Percentiles rank a stretch among this genome's conserved stretches.
Evolutionary conservation across 2,888 invertebrate species (phyloP).

Genomic region (Ochropacha duplaris): DNA sequence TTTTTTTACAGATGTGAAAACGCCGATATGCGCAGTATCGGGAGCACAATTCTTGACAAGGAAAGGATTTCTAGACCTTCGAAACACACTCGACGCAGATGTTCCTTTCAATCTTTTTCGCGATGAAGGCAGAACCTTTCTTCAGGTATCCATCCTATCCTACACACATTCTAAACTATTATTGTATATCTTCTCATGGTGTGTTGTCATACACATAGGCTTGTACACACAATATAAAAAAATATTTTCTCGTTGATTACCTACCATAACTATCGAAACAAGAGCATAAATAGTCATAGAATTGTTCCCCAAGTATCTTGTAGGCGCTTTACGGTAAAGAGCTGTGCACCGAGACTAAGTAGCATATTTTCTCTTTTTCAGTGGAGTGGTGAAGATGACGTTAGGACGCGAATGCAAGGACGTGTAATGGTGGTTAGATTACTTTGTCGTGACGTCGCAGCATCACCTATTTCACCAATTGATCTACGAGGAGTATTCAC

Average conservation of each 20-base stretch:
- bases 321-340: not conserved
- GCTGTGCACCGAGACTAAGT: constrained; percentile 4
- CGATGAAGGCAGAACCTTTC: constrained; percentile 91
- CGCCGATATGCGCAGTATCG: constrained; percentile 93
- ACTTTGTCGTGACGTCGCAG: constrained; percentile 88
- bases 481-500: constrained; percentile 87
- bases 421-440: constrained; percentile 91
- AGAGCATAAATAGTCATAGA: no score
- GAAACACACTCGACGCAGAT: constrained; percentile 89
- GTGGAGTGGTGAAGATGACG: constrained; percentile 93
- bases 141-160: constrained; percentile 85
- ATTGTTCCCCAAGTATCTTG: no score
- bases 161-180: no score
- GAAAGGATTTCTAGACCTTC: constrained; percentile 90
- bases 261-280: no score
- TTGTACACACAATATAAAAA: no score
- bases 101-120: constrained; percentile 91
- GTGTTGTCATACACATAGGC: no score
- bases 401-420: constrained; percentile 90
- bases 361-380: constrained; percentile 58
- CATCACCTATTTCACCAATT: constrained; percentile 74
- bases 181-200: no score
- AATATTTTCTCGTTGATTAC: no score
- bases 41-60: constrained; percentile 91
- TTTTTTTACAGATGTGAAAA: constrained; percentile 84